A percentile compares a stretch with the other conserved stretches of the same genome.
Conservation (phyloP, 2,797 vertebrate genomes). For the Coregonus sp. region DNA sequence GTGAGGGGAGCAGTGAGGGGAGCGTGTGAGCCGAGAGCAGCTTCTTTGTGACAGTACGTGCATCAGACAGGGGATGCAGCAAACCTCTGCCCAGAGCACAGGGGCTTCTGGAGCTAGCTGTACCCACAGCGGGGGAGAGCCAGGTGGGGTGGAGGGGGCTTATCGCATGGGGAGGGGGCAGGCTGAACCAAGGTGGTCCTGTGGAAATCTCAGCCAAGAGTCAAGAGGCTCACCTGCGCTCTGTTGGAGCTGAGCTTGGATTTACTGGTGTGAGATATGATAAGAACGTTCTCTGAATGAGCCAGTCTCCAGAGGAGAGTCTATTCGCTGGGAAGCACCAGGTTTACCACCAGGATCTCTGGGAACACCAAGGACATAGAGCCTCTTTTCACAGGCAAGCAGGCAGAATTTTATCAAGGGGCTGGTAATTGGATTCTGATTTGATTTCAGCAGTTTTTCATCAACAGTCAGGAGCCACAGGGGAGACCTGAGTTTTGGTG, state of each 20-base stretch:
- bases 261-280: conserved; percentile 63
- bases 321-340: conserved; percentile 57
- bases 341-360: conserved; percentile 39
- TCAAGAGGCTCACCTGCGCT: conserved; percentile 54
- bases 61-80: conserved; percentile 77
- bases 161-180: conserved; percentile 45
- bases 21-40: conserved; percentile 45
- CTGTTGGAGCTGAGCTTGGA: conserved; percentile 62
- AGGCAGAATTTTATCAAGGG: conserved; percentile 54
- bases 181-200: conserved; percentile 45
- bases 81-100: conserved; percentile 75
- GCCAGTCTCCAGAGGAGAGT: conserved; percentile 49
- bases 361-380: conserved; percentile 62
- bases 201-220: conserved; percentile 50
- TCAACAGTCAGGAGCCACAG: conserved; percentile 15
- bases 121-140: conserved; percentile 60
- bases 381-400: conserved; percentile 35
- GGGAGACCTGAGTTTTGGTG: conserved; percentile 31
- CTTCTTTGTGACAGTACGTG: conserved; percentile 66
- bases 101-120: conserved; percentile 65
- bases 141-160: conserved; percentile 60
- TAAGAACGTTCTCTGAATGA: conserved; percentile 54
- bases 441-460: conserved; percentile 68
- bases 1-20: conserved; percentile 29
- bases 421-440: conserved; percentile 65